Conservation (phyloP, 2,797 vertebrate genomes). For the Microctenopoma lineatum region DNA sequence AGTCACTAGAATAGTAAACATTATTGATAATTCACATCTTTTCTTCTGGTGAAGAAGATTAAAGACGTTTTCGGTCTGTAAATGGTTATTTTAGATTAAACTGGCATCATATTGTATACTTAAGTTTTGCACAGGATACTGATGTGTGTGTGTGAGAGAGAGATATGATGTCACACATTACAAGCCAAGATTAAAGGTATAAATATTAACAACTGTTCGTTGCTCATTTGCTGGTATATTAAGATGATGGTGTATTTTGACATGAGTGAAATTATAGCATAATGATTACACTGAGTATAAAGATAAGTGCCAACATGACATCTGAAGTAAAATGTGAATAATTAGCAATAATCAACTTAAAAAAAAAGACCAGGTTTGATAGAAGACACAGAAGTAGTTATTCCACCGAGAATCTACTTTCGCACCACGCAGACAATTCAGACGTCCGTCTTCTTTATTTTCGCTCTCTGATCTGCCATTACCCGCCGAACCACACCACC, state of each 20-base stretch:
- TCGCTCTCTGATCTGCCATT: conserved; percentile 73
- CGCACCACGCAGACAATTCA: conserved; percentile 38
- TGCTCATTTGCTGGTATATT: conserved; percentile 51
- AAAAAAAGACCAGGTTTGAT: conserved; percentile 38
- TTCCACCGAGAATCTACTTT: conserved; percentile 32
- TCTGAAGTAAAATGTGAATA: conserved; percentile 57
- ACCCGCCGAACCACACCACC: conserved; percentile 53
- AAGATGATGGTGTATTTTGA: conserved; percentile 64
- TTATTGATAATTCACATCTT: conserved; percentile 54
- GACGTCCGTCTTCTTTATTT: conserved; percentile 57
- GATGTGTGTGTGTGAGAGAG: neutral
- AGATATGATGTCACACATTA: conserved; percentile 56
- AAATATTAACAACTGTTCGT: conserved; percentile 67
- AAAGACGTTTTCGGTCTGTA: conserved; percentile 36
- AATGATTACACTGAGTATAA: conserved; percentile 38
- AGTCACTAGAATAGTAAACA: conserved; percentile 60
- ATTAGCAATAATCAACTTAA: conserved; percentile 64
- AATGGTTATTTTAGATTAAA: conserved; percentile 44
- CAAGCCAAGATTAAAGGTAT: conserved; percentile 60
- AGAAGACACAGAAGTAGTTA: conserved; percentile 38
- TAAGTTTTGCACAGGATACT: conserved; percentile 12
- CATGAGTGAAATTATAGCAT: conserved; percentile 36
- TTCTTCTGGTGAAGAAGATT: conserved; percentile 19
- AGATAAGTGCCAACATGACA: conserved; percentile 38
- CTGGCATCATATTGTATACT: conserved; percentile 21